Evolutionary conservation across 2,888 invertebrate genomes (phyloP), one percentile per base, ranked within the genome.

Genomic region (Agonopterix subpropinquella): DNA sequence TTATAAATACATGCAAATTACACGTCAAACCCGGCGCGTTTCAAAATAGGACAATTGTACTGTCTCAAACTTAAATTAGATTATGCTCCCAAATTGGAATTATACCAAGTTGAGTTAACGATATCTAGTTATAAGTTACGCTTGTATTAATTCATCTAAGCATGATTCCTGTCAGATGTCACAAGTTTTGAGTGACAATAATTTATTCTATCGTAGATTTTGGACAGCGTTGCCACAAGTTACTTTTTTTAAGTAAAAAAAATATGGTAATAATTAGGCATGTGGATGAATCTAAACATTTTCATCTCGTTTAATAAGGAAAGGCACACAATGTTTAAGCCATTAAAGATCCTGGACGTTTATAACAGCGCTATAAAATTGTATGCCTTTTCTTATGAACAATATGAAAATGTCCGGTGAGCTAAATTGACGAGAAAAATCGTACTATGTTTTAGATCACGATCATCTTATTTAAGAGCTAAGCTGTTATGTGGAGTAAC

Each of bases 81-180:
- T 70, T 64, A 67, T 66, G 61, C 64, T 67, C 57, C 61, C 58
- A 63, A 65, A 67, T 67, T 65, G 59, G 64, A 66, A 70, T 68
- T 65, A 65, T 61, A 57, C 58, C 48, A 62, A 70, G 62, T 66
- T 68, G 57, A 56, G 58, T 54, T 61, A 62, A 61, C 62, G 62
- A 64, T 64, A 66, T 64, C 61, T 64, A 62, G 62, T 63, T 61
- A 59, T 57, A 59, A 59, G 60, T 57, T 62, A 59, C 56, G 58
- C 43, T 36, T 28, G 44, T 37, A 47, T 47, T 45, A 50, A 50
- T 50, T 50, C 43, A 11, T 15, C 41, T 36, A 15, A 13, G 5
- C 47, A 46, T 47, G 50, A 50, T 47, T 46, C 46, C 43, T 47
- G 50, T 44, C 44, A 44, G 28, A 39, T 39, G 42, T 42, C 42